Evolutionary conservation across 2,113 vertebrate species (phyloP).

Genomic region (Mormyrus iriodes): DNA sequence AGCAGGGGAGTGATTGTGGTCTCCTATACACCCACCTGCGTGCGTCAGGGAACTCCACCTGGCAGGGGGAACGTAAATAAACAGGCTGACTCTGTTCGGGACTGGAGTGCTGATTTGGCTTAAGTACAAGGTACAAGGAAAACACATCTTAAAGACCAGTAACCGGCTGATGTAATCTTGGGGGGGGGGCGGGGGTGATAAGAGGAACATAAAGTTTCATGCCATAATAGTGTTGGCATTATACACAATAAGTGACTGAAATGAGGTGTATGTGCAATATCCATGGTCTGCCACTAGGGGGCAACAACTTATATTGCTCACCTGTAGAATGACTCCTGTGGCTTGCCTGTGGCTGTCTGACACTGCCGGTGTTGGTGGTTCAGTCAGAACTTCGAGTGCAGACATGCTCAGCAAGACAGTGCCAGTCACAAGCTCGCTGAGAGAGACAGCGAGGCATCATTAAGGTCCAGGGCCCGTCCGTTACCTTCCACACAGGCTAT

Average conservation of each 20-base stretch:
- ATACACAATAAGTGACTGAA: neutral
- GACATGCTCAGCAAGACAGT: conserved; percentile 58
- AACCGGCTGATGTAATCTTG: neutral
- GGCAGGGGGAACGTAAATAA: neutral
- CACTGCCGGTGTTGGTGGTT: conserved; percentile 47
- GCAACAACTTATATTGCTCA: conserved; percentile 25
- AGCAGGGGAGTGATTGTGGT: conserved; percentile 39
- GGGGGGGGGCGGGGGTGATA: neutral
- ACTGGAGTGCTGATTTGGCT: neutral
- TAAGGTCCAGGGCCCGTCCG: neutral
- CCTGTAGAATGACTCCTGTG: conserved; percentile 54
- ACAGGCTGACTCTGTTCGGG: neutral
- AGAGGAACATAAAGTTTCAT: neutral
- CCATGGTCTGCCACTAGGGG: conserved; percentile 16
- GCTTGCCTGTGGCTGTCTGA: conserved; percentile 52
- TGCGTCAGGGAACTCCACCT: conserved; percentile 52
- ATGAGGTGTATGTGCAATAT: neutral
- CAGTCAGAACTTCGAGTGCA: conserved; percentile 21
- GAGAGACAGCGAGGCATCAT: conserved; percentile 12
- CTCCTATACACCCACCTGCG: conserved; percentile 48
- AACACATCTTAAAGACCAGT: neutral
- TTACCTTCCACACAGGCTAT: neutral
- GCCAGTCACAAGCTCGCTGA: conserved; percentile 49
- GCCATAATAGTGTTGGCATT: too few relatives aligned
- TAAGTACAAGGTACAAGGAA: neutral